A percentile compares a stretch with the other conserved stretches of the same genome.
phyloP scores from a whole-genome alignment of 2,888 invertebrate genomes.

The Gerris lacustris region DNA sequence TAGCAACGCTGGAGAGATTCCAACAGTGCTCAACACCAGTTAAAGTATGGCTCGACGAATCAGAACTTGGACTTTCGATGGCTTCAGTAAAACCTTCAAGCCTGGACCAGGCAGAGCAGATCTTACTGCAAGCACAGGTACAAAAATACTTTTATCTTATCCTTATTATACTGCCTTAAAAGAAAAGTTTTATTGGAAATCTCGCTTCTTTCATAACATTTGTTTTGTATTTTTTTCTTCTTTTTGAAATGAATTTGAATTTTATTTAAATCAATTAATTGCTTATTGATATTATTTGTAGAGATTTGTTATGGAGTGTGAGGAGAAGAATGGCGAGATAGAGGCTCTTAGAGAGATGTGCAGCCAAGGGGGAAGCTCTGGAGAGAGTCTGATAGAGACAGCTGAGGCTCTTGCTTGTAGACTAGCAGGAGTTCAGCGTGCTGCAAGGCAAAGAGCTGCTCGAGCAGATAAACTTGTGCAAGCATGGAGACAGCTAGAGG shows the following conservation, averaged over 20 bases:
- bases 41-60: slow-evolving; percentile 78
- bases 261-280: too few relatives aligned
- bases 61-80: slow-evolving; percentile 64
- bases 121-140: slow-evolving; percentile 54
- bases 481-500: slow-evolving; percentile 72
- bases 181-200: too few relatives aligned
- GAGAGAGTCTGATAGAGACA: slow-evolving; percentile 21
- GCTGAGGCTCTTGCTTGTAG: slow-evolving; percentile 34
- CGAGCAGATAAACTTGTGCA: slow-evolving; percentile 65
- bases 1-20: slow-evolving; percentile 74
- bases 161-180: neutral
- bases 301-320: slow-evolving; percentile 64
- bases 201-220: too few relatives aligned
- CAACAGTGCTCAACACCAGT: slow-evolving; percentile 65
- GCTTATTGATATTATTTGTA: slow-evolving; percentile 27
- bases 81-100: slow-evolving; percentile 49
- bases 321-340: slow-evolving; percentile 59
- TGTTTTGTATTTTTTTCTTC: too few relatives aligned
- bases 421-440: neutral
- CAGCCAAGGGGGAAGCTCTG: slow-evolving; percentile 13
- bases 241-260: too few relatives aligned
- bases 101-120: slow-evolving; percentile 66
- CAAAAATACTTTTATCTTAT: slow-evolving; percentile 21
- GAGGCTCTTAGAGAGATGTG: slow-evolving; percentile 61
- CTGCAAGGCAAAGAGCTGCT: slow-evolving; percentile 61